These are phyloP conservation scores for Scaptomyza montana DNA, from an alignment of 1,140 invertebrate genomes.

Conservation along the genomic window DNA sequence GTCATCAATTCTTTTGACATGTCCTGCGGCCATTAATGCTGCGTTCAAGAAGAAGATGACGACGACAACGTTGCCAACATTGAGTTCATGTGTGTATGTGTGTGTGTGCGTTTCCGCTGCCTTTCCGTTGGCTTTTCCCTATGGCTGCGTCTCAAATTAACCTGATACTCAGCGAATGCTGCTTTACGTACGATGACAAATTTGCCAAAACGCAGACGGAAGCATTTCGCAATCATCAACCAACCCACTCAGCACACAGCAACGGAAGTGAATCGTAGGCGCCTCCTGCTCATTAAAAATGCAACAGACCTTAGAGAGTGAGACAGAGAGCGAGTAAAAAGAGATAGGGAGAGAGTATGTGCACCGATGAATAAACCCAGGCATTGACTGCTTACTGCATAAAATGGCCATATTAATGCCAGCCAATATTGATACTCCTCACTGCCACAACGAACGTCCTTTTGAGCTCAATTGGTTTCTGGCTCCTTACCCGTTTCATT, in stretches of 20 bases:
- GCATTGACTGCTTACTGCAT: slow-evolving; percentile 54
- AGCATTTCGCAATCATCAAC: slow-evolving; percentile 56
- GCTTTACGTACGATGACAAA: slow-evolving; percentile 58
- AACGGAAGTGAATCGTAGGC: slow-evolving; percentile 55
- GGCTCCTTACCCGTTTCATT: neutral
- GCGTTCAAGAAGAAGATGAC: slow-evolving; percentile 24
- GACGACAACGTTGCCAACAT: slow-evolving; percentile 32
- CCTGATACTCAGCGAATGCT: slow-evolving; percentile 45
- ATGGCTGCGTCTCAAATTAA: slow-evolving; percentile 60
- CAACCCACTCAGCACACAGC: slow-evolving; percentile 7
- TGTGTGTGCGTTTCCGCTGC: slow-evolving; percentile 58
- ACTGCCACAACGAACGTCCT: neutral
- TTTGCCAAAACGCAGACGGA: slow-evolving; percentile 59
- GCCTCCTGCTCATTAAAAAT: slow-evolving; percentile 75
- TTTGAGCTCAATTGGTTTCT: slow-evolving; percentile 27
- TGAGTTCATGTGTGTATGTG: slow-evolving; percentile 17
- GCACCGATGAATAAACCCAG: slow-evolving; percentile 1
- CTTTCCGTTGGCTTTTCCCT: slow-evolving; percentile 45
- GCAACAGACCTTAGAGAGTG: slow-evolving; percentile 39
- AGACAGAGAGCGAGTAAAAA: too few species aligned
- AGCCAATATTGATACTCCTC: slow-evolving; percentile 60
- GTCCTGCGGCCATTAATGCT: slow-evolving; percentile 64
- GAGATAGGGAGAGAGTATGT: neutral
- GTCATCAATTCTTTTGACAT: slow-evolving; percentile 74
- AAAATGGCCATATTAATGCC: slow-evolving; percentile 59